Base-by-base conservation (phyloP, 1,140 invertebrate genomes). In the Ladona fulva region DNA sequence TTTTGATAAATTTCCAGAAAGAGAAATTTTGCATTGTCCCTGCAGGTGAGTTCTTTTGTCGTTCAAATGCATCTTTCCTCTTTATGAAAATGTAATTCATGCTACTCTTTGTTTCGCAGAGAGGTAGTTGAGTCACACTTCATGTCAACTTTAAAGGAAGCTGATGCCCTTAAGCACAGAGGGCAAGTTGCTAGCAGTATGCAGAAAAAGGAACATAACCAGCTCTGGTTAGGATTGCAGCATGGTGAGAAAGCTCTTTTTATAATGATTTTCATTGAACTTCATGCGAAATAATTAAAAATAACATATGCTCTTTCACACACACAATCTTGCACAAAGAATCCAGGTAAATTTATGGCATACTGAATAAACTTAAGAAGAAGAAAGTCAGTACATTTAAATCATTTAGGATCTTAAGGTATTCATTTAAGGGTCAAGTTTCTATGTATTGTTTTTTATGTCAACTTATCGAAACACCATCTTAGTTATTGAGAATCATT, bases 141-240 rank as follows among this genome's bases (percentile, higher is more conserved):
- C 84, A 93, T 99, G 89, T 94, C 96, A 19, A 94, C 93, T 78
- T 87, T 99, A 11, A 99, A 99, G 87, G 97, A 99, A 89, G 97
- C 98, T 1, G 97, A 99, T 88, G 93, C 95, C 6, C 85, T 99
- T 0, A 99, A 99, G 86, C 97, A 99, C 83, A 89, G 94, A 81
- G 92, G 94, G 7, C 92, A 95, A 85, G 90, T 99, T 14, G 93
- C 98, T 74, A 95, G 94, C 42, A 91, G 89, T 79, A 99, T 99
- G 97, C 96, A 97, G 82, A 97, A 97, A 83, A 97, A 97, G 84
- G 97, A 99, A 83, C 97, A 99, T 83, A 96, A 95, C 85, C 96
- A 98, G 81, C 86, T 99, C 8, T 99, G 97, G 97, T 88, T 93
- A 66, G 97, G 97, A 25, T 85, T 99, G 79, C 89, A 93, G 83